A percentile compares a stretch with the other conserved stretches of the same genome.
phyloP scores from a whole-genome alignment of 2,113 vertebrate genomes.

The Prolemur simus region DNA sequence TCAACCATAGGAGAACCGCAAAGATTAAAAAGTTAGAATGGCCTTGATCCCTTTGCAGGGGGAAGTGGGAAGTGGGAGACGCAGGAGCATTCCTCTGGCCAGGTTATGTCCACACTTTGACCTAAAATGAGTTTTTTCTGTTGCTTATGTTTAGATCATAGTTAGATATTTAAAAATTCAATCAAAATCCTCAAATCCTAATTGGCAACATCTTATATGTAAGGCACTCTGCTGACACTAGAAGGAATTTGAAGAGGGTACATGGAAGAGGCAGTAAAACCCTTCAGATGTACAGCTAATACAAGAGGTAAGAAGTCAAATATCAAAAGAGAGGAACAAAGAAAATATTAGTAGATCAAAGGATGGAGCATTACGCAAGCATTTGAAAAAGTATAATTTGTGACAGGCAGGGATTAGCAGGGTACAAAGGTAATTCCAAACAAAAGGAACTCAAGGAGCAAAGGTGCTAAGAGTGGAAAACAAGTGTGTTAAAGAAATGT shows the following conservation, averaged over 20 bases:
- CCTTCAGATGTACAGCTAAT: neutral
- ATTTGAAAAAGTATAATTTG: slow-evolving; percentile 4
- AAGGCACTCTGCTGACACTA: neutral
- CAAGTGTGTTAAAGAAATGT: neutral
- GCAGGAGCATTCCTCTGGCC: neutral
- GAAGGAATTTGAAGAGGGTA: neutral
- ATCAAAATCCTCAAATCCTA: slow-evolving; percentile 22
- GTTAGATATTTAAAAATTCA: neutral
- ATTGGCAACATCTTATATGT: neutral
- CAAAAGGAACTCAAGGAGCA: neutral
- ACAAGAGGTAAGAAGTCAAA: neutral
- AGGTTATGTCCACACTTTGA: neutral
- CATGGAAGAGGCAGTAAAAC: neutral
- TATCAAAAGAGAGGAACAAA: slow-evolving; percentile 41
- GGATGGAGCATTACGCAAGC: neutral
- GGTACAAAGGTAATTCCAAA: neutral
- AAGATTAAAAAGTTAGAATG: neutral
- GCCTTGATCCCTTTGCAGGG: neutral
- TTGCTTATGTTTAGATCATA: neutral
- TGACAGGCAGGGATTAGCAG: neutral
- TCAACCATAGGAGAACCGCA: neutral
- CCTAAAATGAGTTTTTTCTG: neutral
- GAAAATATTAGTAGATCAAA: slow-evolving; percentile 36
- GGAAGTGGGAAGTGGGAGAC: neutral
- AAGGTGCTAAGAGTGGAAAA: neutral